Evolutionary conservation across 2,888 invertebrate species (phyloP).

Genomic region (Metellina segmentata): DNA sequence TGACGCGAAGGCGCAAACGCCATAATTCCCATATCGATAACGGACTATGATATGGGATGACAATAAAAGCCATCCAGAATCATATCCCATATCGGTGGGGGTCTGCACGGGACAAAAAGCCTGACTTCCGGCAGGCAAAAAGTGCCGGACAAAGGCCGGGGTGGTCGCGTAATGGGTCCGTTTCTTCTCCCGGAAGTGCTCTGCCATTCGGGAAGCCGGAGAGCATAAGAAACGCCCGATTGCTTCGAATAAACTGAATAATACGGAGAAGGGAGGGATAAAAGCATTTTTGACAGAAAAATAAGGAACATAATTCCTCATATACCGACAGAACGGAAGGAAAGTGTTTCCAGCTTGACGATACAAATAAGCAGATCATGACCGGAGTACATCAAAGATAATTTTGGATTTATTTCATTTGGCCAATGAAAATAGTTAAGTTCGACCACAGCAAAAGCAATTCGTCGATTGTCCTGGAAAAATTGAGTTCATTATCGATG

Average conservation of each 20-base stretch:
- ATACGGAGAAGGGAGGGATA: not conserved
- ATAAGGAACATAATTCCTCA: not conserved
- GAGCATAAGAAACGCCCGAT: constrained; percentile 43
- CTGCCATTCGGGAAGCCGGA: constrained; percentile 44
- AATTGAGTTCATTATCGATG: too few relatives aligned
- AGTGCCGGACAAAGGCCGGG: constrained; percentile 74
- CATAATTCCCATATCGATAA: constrained; percentile 23
- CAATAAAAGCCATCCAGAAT: constrained; percentile 28
- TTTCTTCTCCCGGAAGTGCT: constrained; percentile 53
- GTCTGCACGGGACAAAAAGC: constrained; percentile 60
- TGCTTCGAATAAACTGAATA: constrained; percentile 37
- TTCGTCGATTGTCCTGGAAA: too few relatives aligned
- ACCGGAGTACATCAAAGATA: not conserved
- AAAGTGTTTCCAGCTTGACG: not conserved
- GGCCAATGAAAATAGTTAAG: not conserved
- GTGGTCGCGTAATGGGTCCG: constrained; percentile 49
- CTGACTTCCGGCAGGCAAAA: constrained; percentile 70
- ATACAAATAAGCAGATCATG: not conserved
- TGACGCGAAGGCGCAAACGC: too few relatives aligned
- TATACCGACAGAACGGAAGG: not conserved
- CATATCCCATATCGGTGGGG: constrained; percentile 49
- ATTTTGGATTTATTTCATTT: not conserved
- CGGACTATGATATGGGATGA: constrained; percentile 36
- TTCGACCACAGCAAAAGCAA: too few relatives aligned
- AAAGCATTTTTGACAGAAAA: not conserved